phyloP scores from a whole-genome alignment of 2,113 vertebrate species.

The Petromus typicus region DNA sequence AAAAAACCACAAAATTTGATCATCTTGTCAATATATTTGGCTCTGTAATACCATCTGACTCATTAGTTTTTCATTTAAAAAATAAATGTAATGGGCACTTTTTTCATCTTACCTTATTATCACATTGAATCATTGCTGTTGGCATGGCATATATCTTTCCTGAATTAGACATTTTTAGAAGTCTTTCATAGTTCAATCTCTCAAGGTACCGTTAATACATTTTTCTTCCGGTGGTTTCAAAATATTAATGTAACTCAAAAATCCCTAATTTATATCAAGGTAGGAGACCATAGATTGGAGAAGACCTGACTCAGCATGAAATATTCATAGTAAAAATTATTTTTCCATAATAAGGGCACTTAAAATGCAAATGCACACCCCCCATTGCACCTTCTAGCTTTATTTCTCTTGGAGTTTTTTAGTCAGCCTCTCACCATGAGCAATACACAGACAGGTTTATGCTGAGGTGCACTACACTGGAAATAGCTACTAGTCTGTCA shows the following conservation, averaged over 20 bases:
- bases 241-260: conserved; percentile 46
- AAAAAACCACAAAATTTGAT: not conserved
- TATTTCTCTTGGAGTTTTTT: not conserved
- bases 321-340: conserved; percentile 54
- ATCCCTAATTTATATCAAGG: conserved; percentile 57
- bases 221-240: conserved; percentile 33
- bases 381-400: not conserved
- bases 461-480: not conserved
- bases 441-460: not conserved
- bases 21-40: not conserved
- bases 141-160: not conserved
- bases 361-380: not conserved
- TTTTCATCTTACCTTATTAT: not conserved
- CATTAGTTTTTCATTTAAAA: not conserved
- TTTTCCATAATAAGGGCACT: conserved; percentile 23
- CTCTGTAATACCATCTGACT: not conserved
- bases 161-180: conserved; percentile 23
- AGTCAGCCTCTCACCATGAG: not conserved
- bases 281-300: conserved; percentile 48
- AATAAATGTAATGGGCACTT: not conserved
- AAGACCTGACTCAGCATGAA: conserved; percentile 30
- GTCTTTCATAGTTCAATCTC: not conserved
- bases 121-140: not conserved
- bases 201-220: not conserved
- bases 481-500: conserved; percentile 40